These are phyloP conservation scores for Drosophila pallidifrons DNA, from an alignment of 1,140 invertebrate genomes.

Conservation along the genomic window DNA sequence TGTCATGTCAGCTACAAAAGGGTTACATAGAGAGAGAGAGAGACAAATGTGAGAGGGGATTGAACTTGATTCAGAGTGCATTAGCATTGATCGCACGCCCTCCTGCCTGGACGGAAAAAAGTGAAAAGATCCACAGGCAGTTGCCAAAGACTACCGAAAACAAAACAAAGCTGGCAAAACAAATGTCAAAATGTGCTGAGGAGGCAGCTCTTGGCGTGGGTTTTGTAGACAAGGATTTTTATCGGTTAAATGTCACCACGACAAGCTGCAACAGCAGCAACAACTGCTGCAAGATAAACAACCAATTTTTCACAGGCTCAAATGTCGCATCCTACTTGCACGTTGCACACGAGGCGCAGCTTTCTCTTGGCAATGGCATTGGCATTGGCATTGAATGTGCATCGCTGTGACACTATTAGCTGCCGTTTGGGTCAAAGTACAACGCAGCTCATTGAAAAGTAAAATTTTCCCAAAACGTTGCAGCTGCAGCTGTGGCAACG, in stretches of 20 bases:
- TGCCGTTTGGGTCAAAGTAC: slow-evolving; percentile 67
- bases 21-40: too few species aligned
- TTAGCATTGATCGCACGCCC: slow-evolving; percentile 41
- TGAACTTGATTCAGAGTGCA: neutral
- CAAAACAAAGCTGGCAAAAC: slow-evolving; percentile 12
- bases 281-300: slow-evolving; percentile 16
- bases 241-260: slow-evolving; percentile 61
- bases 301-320: slow-evolving; percentile 29
- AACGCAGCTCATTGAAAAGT: slow-evolving; percentile 55
- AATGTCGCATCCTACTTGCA: slow-evolving; percentile 35
- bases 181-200: slow-evolving; percentile 52
- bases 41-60: neutral
- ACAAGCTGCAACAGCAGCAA: slow-evolving; percentile 5
- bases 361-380: slow-evolving; percentile 57
- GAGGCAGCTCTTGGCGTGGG: slow-evolving; percentile 45
- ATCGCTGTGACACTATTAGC: slow-evolving; percentile 58
- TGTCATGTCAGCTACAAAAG: slow-evolving; percentile 31
- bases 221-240: slow-evolving; percentile 63
- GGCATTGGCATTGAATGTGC: slow-evolving; percentile 44
- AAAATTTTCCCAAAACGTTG: slow-evolving; percentile 46
- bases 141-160: neutral
- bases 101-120: slow-evolving; percentile 26
- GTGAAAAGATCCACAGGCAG: slow-evolving; percentile 58
- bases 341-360: slow-evolving; percentile 33
- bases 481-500: slow-evolving; percentile 29